phyloP scores from a whole-genome alignment of 2,888 invertebrate species.

The Notodonta ziczac region DNA sequence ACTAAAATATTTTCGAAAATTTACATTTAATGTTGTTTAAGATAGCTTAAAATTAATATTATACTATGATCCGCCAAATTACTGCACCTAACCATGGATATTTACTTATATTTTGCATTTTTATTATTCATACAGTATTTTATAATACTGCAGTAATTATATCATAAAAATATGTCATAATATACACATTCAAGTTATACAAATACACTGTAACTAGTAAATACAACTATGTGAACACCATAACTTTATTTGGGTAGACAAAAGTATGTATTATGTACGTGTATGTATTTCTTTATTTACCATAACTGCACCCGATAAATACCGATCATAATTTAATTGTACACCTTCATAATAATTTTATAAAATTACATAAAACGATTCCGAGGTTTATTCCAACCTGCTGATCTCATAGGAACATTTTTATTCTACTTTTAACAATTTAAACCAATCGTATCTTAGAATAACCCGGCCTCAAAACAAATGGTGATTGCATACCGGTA shows the following conservation, averaged over 20 bases:
- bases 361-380: not conserved
- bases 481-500: constrained; percentile 23
- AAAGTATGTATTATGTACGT: not conserved
- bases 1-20: no score
- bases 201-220: not conserved
- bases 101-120: no score
- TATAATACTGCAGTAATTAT: no score
- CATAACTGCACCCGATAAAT: not conserved
- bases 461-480: constrained; percentile 30
- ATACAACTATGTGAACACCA: not conserved
- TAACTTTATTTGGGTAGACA: not conserved
- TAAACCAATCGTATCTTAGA: constrained; percentile 19
- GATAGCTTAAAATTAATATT: no score
- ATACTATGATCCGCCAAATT: no score
- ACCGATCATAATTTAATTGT: constrained; percentile 1
- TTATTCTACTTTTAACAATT: constrained; percentile 11
- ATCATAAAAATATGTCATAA: no score
- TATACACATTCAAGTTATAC: no score
- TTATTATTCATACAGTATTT: no score
- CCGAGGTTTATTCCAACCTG: no score
- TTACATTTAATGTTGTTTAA: no score
- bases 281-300: not conserved
- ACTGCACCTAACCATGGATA: no score
- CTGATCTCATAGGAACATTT: not conserved
- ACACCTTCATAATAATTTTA: not conserved